Base-by-base conservation (phyloP, 2,113 vertebrate species). In the Nymphicus hollandicus region DNA sequence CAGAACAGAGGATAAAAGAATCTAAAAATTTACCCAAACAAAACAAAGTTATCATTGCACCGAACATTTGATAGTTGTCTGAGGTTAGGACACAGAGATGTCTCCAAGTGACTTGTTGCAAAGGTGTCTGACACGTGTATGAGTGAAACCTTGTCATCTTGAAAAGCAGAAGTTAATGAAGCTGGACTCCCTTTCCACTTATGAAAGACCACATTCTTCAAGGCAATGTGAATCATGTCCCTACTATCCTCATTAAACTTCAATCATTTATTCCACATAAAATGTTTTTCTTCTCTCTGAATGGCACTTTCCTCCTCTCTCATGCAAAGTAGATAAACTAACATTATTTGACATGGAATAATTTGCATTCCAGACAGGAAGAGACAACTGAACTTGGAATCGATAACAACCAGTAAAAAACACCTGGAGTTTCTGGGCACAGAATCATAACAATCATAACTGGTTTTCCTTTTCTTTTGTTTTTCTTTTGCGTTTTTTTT, bases 321-420 rank as follows among this genome's bases (percentile, higher is more conserved):
- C 49, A 60, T 64, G 29, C 15, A 43, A 71, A 24, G 8, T 61
- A 80, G 28, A 56, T 77, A 93, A 91, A 90, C 3, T 27, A 53
- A 24, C 0, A 0, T 58, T 86, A 55, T 70, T 35, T 89, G 33
- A 60, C 0, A 0, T 43, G 39, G n/a, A 73, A 35, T 46, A 80
- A 80, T 35, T 64, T 95, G 91, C 63, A 50, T 89, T 93, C 33
- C 80, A 83, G 31, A 64, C 56, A 84, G 50, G 39, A 94, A 61
- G 64, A 91, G 37, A 46, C 1, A 3, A 52, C 35, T 52, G 76
- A 83, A 73, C 47, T 74, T 88, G 55, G 20, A 74, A 10, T 66
- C n/a, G 19, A 25, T 70, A 74, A 52, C 13, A 41, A 13, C 12
- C 69, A 56, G 4, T 24, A 44, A 66, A 53, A 56, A 19, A 86